These are phyloP conservation scores for Ammodramus savannarum DNA, from an alignment of 2,113 vertebrate species.

Conservation along the genomic window DNA sequence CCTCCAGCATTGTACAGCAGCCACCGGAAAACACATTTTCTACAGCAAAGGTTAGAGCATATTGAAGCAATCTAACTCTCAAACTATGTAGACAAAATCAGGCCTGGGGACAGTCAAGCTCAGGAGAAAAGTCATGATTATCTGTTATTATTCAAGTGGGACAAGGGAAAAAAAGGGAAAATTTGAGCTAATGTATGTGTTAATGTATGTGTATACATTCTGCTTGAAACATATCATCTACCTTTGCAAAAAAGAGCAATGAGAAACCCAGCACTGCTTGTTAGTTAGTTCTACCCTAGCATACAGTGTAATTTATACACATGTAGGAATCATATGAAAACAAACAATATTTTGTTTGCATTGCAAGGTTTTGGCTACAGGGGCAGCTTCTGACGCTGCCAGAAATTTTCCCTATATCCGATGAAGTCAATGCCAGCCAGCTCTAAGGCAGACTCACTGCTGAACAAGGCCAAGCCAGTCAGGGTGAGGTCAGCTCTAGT, in stretches of 20 bases:
- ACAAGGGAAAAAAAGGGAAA: not conserved
- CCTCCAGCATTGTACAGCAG: not conserved
- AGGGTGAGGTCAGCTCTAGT: too few species aligned
- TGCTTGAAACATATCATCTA: not conserved
- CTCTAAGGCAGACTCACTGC: not conserved
- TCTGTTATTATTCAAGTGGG: not conserved
- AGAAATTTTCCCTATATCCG: not conserved
- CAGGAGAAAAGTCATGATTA: not conserved
- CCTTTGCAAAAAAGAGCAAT: not conserved
- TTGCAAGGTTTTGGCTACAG: not conserved
- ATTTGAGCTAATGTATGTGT: not conserved
- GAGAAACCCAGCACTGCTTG: not conserved
- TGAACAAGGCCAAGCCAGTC: not conserved
- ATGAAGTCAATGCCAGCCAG: not conserved
- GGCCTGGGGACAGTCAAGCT: not conserved
- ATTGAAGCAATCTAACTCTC: constrained; percentile 4
- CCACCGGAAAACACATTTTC: not conserved
- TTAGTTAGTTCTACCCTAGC: not conserved
- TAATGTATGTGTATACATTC: not conserved
- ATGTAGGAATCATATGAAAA: not conserved
- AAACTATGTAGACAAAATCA: not conserved
- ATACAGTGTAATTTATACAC: not conserved
- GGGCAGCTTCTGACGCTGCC: not conserved
- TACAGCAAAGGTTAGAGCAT: not conserved
- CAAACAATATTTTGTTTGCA: not conserved